These are phyloP conservation scores for Psilopogon haemacephalus DNA, from an alignment of 2,113 vertebrate genomes.

Conservation along the genomic window DNA sequence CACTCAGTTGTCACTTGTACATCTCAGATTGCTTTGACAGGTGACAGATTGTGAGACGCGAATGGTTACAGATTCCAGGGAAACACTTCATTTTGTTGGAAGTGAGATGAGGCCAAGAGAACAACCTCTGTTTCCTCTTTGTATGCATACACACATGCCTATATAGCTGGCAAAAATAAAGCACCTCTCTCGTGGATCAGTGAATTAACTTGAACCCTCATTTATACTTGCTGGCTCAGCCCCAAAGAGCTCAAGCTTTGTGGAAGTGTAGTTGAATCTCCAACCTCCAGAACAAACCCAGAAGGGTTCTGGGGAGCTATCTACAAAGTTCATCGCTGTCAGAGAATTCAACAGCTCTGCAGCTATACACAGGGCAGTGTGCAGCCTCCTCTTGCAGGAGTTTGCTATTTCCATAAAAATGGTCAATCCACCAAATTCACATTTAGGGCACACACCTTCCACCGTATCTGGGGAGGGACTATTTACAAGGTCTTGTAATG, in stretches of 20 bases:
- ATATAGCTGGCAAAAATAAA: neutral
- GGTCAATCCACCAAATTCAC: neutral
- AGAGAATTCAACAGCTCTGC: neutral
- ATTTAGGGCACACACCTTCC: neutral
- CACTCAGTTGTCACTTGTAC: constrained; percentile 64
- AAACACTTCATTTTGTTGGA: constrained; percentile 13
- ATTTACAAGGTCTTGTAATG: no score
- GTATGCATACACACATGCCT: neutral
- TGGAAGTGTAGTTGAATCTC: neutral
- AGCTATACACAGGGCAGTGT: accelerated
- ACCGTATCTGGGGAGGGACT: no score
- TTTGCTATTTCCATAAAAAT: neutral
- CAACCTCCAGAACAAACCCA: neutral
- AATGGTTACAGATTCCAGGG: constrained; percentile 41
- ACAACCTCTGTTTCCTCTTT: neutral
- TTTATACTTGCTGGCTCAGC: neutral
- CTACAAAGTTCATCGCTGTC: neutral
- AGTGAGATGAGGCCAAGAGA: constrained; percentile 29
- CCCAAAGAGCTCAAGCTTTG: neutral
- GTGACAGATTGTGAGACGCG: constrained; percentile 30
- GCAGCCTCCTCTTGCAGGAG: neutral
- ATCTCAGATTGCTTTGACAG: constrained; percentile 64
- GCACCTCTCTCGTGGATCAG: neutral
- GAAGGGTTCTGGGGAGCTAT: neutral
- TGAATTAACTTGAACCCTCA: neutral